A percentile compares a stretch with the other conserved stretches of the same genome.
Evolutionary conservation across 2,888 invertebrate species (phyloP).

Genomic region (Drosophila quinaria): DNA sequence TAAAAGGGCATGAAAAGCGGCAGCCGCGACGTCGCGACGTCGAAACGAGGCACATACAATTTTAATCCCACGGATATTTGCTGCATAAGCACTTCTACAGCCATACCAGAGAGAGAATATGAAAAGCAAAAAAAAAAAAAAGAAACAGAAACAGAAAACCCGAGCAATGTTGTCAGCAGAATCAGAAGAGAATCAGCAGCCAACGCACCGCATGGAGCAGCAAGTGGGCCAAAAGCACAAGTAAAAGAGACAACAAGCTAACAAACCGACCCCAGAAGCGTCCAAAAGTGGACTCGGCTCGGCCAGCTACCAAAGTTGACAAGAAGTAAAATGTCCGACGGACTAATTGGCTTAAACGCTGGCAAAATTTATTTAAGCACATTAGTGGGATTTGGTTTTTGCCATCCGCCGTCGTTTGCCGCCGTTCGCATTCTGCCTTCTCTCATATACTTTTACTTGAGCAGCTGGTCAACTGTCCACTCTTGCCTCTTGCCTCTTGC

Average conservation of each 20-base stretch:
- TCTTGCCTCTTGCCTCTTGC: neutral
- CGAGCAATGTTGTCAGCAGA: slow-evolving; percentile 74
- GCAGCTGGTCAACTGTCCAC: slow-evolving; percentile 60
- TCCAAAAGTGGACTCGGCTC: slow-evolving; percentile 51
- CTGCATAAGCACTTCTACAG: slow-evolving; percentile 82
- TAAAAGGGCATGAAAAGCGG: slow-evolving; percentile 82
- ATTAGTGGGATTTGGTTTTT: slow-evolving; percentile 83
- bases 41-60: slow-evolving; percentile 67
- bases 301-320: slow-evolving; percentile 80
- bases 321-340: slow-evolving; percentile 85
- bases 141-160: slow-evolving; percentile 41
- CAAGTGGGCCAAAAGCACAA: slow-evolving; percentile 74
- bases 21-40: slow-evolving; percentile 58
- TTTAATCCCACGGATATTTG: slow-evolving; percentile 82
- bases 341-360: slow-evolving; percentile 85
- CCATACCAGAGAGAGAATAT: neutral
- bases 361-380: slow-evolving; percentile 82
- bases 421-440: slow-evolving; percentile 29
- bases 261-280: slow-evolving; percentile 40
- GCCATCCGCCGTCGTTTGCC: slow-evolving; percentile 40
- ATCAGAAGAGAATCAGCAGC: slow-evolving; percentile 43
- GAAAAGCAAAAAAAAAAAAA: slow-evolving; percentile 18
- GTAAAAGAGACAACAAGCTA: slow-evolving; percentile 30
- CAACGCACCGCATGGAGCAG: slow-evolving; percentile 61
- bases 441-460: slow-evolving; percentile 15